These are phyloP conservation scores for Eucidaris tribuloides DNA, from an alignment of 35 echinoderm and acorn worm genomes.

Conservation along the genomic window DNA sequence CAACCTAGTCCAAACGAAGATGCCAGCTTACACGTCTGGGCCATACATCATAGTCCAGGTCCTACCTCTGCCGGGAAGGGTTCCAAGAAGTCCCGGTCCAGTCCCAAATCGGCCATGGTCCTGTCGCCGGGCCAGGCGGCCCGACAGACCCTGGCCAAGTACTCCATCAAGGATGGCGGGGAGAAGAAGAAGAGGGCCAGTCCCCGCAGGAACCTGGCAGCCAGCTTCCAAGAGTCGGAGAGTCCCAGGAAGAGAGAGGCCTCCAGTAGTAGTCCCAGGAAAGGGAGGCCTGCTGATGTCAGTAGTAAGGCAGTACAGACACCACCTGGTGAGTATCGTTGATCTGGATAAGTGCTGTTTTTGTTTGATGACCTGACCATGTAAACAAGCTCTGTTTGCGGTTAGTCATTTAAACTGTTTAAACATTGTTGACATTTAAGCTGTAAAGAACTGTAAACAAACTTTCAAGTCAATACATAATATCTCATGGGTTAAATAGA, in stretches of 20 bases:
- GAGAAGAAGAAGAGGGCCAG: slow-evolving; percentile 4
- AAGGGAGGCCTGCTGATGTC: background rate
- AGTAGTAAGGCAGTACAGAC: slow-evolving; percentile 8
- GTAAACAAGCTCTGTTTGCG: no score
- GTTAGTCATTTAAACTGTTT: no score
- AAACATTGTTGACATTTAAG: no score
- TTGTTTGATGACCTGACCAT: no score
- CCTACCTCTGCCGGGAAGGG: background rate
- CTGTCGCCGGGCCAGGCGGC: background rate
- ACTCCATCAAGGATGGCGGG: background rate
- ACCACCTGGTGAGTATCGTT: background rate
- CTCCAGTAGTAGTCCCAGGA: background rate
- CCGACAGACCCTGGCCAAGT: slow-evolving; percentile 2
- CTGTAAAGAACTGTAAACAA: no score
- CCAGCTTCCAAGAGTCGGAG: background rate
- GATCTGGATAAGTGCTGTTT: no score
- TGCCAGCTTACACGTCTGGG: slow-evolving; percentile 9
- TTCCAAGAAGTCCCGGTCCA: background rate
- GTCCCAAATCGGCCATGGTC: background rate
- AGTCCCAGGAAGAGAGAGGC: background rate
- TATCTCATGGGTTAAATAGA: no score
- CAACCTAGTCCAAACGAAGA: background rate
- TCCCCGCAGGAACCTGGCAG: slow-evolving; percentile 4
- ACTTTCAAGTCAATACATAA: no score
- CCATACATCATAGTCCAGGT: background rate